Evolutionary conservation across 2,888 invertebrate genomes (phyloP), one percentile per base, ranked within the genome.

Genomic region (Petrolisthes cinctipes): DNA sequence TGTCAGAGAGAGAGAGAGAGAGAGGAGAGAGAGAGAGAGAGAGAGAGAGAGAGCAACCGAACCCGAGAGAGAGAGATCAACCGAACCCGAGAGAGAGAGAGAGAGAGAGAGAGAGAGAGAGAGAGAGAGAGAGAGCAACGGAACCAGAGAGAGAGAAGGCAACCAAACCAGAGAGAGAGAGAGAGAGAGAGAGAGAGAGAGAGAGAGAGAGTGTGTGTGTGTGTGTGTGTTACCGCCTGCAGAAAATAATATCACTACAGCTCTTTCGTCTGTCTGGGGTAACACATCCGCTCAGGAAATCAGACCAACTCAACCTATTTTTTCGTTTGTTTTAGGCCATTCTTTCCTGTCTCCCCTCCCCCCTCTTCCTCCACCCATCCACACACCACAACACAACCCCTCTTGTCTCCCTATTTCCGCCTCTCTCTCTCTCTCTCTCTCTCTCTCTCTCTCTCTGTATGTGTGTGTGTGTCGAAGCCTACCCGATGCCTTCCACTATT

Each of bases 21-120:
- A 81, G 81, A 81, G 81, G 57, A 81, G 57, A 56, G 56, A 57
- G 53, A 80, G 57, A 56, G 80, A 71, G 71, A 71, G 71, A 71
- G 71, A 71, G 71, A 71, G 71, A 71, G 71, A 71, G 37, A 37
- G 37, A 37, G n/a, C n/a, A n/a, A n/a, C n/a, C n/a, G n/a, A n/a
- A n/a, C n/a, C n/a, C n/a, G 37, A 1, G 71, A 71, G 71, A 20
- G 17, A 71, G 6, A 5, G 17, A 5, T 5, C 5, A 20, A 7
- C n/a, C 17, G 5, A n/a, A 23, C 11, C 11, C 9, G 4, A 53
- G 11, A 51, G 56, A 81, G 81, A 81, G 81, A 81, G 81, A 81
- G 81, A 81, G 81, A 81, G 81, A 81, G 81, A 81, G 81, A 81
- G 81, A 81, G 81, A 81, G 81, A 81, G 81, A 81, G 81, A 81